A percentile compares a stretch with the other conserved stretches of the same genome.
Conservation (phyloP, 2,888 invertebrate genomes). For the Synergus laeviventris region DNA sequence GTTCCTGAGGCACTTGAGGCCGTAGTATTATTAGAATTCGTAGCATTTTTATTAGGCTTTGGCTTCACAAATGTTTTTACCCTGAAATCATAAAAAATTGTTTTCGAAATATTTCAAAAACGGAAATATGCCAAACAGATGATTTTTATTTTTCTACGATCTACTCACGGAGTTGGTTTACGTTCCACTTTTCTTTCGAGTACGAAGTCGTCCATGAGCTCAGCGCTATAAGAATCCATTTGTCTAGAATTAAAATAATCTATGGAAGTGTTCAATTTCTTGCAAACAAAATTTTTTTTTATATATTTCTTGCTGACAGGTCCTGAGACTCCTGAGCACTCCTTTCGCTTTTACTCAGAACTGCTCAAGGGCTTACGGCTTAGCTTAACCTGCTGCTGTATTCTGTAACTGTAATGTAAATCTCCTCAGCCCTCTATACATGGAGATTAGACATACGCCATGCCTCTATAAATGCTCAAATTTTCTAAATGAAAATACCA, state of each 20-base stretch:
- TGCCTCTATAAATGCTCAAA: too few relatives aligned
- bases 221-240: conserved; percentile 64
- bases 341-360: too few relatives aligned
- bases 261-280: neutral
- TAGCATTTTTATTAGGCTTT: conserved; percentile 42
- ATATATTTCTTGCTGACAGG: neutral
- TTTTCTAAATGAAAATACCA: too few relatives aligned
- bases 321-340: neutral
- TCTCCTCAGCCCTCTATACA: too few relatives aligned
- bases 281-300: neutral
- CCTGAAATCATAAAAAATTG: neutral
- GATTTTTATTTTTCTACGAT: neutral
- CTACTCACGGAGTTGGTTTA: conserved; percentile 54
- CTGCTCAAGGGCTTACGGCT: too few relatives aligned
- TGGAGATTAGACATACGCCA: too few relatives aligned
- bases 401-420: too few relatives aligned
- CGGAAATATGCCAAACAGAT: neutral
- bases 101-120: neutral
- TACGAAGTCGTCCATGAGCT: conserved; percentile 66
- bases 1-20: conserved; percentile 26
- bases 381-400: too few relatives aligned
- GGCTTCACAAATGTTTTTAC: conserved; percentile 37
- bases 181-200: conserved; percentile 55
- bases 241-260: conserved; percentile 33
- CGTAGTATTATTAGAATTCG: conserved; percentile 27